These are phyloP conservation scores for Myiopsitta monachus DNA, from an alignment of 2,113 vertebrate genomes.

Conservation along the genomic window DNA sequence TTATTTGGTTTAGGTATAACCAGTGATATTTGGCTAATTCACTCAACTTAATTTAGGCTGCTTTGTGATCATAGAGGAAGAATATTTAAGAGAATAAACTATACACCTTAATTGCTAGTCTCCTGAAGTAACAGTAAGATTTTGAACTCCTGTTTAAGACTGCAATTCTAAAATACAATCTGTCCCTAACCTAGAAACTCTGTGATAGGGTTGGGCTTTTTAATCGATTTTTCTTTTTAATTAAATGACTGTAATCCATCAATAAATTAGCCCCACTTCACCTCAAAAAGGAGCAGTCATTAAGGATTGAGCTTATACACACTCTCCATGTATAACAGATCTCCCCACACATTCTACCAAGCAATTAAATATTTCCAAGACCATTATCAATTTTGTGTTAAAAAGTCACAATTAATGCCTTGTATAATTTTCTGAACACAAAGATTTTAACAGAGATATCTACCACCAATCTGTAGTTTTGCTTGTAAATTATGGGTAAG, in stretches of 20 bases:
- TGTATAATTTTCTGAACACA: background rate
- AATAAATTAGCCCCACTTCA: background rate
- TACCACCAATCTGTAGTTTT: background rate
- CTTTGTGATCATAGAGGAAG: background rate
- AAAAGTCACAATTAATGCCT: background rate
- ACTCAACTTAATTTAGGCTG: background rate
- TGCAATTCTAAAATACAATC: background rate
- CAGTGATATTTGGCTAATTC: background rate
- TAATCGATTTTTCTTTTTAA: background rate
- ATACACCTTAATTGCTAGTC: background rate
- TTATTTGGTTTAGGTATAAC: background rate
- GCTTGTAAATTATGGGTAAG: background rate
- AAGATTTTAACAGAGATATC: background rate
- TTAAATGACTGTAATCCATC: background rate
- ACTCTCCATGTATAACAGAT: background rate
- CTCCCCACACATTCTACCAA: background rate
- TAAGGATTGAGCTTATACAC: background rate
- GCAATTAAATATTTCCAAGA: background rate
- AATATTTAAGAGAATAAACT: background rate
- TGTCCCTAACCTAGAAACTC: background rate
- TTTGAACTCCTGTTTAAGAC: background rate
- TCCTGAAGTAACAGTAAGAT: background rate
- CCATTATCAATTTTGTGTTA: background rate
- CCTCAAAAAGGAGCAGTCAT: background rate
- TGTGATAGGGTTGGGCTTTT: background rate